Base-by-base conservation (phyloP, 1,140 invertebrate genomes). In the Listronotus oregonensis region DNA sequence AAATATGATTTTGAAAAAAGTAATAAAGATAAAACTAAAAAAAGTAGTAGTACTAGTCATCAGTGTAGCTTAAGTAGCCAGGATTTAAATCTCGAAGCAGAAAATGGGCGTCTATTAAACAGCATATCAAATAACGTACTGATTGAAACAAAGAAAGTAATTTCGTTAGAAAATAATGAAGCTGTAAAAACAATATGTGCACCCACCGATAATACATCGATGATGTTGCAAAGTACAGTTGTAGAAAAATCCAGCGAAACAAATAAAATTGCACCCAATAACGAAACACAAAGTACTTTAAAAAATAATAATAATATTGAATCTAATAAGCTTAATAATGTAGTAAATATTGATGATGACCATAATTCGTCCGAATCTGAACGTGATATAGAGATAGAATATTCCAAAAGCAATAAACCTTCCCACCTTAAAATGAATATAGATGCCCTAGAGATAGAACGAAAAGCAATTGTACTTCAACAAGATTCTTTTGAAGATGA, bases 401-500 rank as follows among this genome's bases (percentile, higher is more conserved):
- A 82, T 72, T 71, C 81, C 62, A 76, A 76, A 43, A 80, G 78
- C 51, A 82, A 81, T 63, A 77, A 73, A 4, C 75, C 80, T 21
- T 77, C 79, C 14, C 67, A 72, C 50, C 59, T 72, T 46, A 75
- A 73, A 71, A 37, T 73, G 17, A 72, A 77, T 46, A 72, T 76
- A 42, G 75, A 83, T 37, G 65, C 79, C 10, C 80, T 81, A 56
- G 85, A 86, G 74, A 80, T 84, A 17, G 90, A 93, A 73, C 83
- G 87, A 55, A 91, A 92, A 57, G 87, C 89, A 1, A 82, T 95
- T 27, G 88, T 91, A 4, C 84, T 89, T 46, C 85, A 88, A 70
- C 90, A 93, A 69, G 91, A 93, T 69, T 92, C 91, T 9, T 91
- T 93, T 68, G 92, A 95, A 65, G 91, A 92, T 58, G 92, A 94